A percentile compares a stretch with the other conserved stretches of the same genome.
Evolutionary conservation across 2,113 vertebrate genomes (phyloP).

Genomic region (Cryptotis parvus): DNA sequence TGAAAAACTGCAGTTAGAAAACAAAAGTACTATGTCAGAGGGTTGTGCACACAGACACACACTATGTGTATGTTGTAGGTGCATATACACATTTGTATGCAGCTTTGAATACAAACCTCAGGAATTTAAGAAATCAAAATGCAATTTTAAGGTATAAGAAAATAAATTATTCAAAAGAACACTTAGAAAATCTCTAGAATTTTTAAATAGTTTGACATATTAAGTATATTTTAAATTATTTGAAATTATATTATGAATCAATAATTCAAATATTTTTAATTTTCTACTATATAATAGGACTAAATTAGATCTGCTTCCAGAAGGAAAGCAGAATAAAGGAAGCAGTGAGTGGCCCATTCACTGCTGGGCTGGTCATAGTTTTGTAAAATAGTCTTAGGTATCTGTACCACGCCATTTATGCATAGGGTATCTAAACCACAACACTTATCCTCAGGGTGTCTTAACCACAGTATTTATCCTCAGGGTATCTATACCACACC

Average conservation of each 20-base stretch:
- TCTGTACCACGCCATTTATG: neutral
- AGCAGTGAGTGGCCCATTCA: accelerated
- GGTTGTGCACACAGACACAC: no score
- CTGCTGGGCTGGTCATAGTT: neutral
- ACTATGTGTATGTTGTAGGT: no score
- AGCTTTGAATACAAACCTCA: neutral
- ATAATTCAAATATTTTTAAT: no score
- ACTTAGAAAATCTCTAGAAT: no score
- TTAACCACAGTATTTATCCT: no score
- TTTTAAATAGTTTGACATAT: no score
- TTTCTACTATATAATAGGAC: no score
- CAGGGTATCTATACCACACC: neutral
- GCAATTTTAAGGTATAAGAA: neutral
- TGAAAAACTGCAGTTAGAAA: neutral
- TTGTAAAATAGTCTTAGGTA: neutral
- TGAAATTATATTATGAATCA: no score
- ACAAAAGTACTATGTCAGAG: neutral
- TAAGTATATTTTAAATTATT: no score
- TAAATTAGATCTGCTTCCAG: neutral
- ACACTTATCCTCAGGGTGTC: neutral
- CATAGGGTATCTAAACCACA: neutral
- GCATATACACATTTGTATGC: no score
- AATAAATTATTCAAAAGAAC: neutral
- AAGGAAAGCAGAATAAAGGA: neutral
- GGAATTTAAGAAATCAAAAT: neutral